phyloP scores from a whole-genome alignment of 2,797 vertebrate species.

The Takifugu ocellatus region DNA sequence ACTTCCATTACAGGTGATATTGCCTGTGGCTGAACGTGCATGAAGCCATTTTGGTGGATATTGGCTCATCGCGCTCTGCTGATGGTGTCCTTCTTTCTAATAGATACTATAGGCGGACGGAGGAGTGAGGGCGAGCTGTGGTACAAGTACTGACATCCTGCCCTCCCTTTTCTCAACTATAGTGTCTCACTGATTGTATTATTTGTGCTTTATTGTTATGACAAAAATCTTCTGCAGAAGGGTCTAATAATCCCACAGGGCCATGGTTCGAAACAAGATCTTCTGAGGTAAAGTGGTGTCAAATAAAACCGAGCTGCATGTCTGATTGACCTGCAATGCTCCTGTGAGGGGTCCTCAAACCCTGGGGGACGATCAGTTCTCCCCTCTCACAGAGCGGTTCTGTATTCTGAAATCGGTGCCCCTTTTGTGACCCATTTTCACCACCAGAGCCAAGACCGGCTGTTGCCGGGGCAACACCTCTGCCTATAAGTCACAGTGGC shows the following conservation, averaged over 20 bases:
- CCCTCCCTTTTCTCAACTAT: slow-evolving; percentile 19
- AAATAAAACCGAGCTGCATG: neutral
- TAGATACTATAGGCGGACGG: neutral
- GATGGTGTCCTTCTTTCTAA: neutral
- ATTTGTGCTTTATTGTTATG: too few relatives aligned
- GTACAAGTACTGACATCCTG: neutral
- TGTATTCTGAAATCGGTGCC: slow-evolving; percentile 58
- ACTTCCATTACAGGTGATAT: slow-evolving; percentile 33
- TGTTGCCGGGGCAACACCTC: slow-evolving; percentile 76
- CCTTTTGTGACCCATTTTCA: slow-evolving; percentile 56
- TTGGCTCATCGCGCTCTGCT: slow-evolving; percentile 16
- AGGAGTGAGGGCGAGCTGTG: neutral
- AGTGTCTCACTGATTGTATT: slow-evolving; percentile 13
- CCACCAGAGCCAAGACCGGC: slow-evolving; percentile 68
- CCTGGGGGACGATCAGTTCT: slow-evolving; percentile 1
- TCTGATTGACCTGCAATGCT: slow-evolving; percentile 2
- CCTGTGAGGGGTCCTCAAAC: neutral
- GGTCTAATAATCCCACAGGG: too few relatives aligned
- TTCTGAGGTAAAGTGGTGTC: too few relatives aligned
- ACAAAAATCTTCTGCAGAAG: too few relatives aligned
- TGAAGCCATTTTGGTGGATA: slow-evolving; percentile 17
- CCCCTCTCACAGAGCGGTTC: slow-evolving; percentile 30
- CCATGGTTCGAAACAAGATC: neutral
- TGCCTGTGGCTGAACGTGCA: slow-evolving; percentile 21
- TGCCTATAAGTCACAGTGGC: slow-evolving; percentile 67